These are phyloP conservation scores for Pteruthius melanotis DNA, from an alignment of 2,113 vertebrate species.

Conservation along the genomic window DNA sequence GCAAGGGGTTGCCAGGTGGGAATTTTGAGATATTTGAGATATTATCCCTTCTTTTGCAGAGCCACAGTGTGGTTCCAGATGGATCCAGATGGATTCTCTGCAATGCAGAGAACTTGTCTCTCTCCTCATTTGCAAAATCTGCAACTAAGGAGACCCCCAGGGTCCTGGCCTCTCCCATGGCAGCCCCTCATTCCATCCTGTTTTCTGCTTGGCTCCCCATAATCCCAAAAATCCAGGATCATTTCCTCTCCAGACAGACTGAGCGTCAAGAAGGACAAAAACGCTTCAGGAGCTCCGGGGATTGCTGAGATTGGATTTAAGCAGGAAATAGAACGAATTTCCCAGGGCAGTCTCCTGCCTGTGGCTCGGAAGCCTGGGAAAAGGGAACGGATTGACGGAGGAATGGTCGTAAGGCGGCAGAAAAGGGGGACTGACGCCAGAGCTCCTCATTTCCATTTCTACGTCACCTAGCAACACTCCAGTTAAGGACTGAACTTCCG, in stretches of 20 bases:
- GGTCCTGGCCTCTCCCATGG: neutral
- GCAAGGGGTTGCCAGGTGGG: neutral
- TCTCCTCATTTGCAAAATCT: neutral
- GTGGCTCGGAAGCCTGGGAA: neutral
- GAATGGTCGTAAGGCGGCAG: neutral
- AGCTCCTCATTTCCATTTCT: neutral
- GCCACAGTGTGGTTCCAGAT: neutral
- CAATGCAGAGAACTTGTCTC: neutral
- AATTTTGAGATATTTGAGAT: neutral
- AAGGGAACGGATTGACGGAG: neutral
- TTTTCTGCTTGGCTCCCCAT: neutral
- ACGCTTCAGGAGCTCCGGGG: neutral
- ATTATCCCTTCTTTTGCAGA: neutral
- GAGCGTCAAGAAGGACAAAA: neutral
- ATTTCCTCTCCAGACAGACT: neutral
- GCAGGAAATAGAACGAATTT: neutral
- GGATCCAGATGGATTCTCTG: neutral
- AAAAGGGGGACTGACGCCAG: neutral
- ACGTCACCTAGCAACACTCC: constrained; percentile 51
- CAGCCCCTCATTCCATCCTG: neutral
- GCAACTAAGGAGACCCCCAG: neutral
- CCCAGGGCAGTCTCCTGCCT: neutral
- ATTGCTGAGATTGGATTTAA: neutral
- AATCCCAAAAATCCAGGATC: neutral
- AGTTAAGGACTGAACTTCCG: constrained; percentile 14